Percentiles rank a stretch among this genome's conserved stretches.
These are phyloP conservation scores for Rhaphigaster nebulosa DNA, from an alignment of 2,888 invertebrate genomes.

Conservation along the genomic window DNA sequence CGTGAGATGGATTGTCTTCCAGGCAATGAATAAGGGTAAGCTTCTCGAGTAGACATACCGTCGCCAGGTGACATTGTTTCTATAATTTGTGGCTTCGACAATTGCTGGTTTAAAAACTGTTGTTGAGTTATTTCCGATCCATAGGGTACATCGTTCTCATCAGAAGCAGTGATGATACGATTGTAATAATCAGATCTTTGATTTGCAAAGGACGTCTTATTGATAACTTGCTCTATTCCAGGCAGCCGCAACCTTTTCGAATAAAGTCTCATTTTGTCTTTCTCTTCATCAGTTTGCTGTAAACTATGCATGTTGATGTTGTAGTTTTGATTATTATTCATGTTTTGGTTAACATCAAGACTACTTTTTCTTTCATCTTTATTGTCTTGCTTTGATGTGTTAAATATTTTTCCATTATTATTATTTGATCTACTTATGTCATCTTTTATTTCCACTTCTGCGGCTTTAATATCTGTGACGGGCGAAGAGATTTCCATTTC, in stretches of 20 bases:
- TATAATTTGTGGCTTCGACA: background rate
- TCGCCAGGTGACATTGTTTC: background rate
- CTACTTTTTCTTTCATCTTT: background rate
- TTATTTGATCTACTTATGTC: background rate
- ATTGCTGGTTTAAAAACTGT: background rate
- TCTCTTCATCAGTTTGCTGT: background rate
- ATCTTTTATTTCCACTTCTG: too few relatives aligned
- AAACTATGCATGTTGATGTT: background rate
- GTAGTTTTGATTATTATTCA: background rate
- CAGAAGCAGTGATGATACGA: background rate
- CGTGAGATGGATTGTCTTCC: background rate
- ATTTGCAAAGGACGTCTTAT: background rate
- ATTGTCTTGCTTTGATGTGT: background rate
- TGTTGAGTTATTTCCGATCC: background rate
- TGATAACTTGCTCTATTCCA: background rate
- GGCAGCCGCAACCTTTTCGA: background rate
- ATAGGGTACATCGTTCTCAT: background rate
- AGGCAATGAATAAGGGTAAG: background rate
- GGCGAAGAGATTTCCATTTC: background rate
- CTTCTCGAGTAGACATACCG: background rate
- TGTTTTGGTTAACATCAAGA: background rate
- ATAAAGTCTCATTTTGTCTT: background rate
- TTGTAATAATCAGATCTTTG: background rate
- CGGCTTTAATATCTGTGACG: background rate
- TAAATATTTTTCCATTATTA: background rate